phyloP scores from a whole-genome alignment of 2,113 vertebrate genomes.

The Trogon surrucura region DNA sequence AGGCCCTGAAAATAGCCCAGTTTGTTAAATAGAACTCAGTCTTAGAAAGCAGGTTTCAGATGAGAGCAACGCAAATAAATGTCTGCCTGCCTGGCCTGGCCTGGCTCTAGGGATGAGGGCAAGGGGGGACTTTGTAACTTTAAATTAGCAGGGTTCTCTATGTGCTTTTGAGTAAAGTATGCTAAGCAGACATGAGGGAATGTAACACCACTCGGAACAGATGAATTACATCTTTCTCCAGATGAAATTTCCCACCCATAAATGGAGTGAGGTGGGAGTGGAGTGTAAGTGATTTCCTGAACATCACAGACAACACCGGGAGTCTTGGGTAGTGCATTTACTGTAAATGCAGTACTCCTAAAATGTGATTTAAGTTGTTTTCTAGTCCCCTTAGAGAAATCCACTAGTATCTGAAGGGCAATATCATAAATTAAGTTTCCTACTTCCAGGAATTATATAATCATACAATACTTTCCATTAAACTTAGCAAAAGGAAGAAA shows the following conservation, averaged over 20 bases:
- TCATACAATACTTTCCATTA: background rate
- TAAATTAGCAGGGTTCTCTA: background rate
- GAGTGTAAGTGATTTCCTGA: background rate
- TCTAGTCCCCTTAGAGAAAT: background rate
- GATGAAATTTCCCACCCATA: background rate
- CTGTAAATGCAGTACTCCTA: background rate
- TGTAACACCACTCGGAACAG: background rate
- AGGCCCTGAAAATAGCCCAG: background rate
- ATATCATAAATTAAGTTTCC: background rate
- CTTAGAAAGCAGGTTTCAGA: background rate
- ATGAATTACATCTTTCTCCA: background rate
- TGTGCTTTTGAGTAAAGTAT: background rate
- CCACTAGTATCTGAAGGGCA: background rate
- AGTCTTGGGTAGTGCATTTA: background rate
- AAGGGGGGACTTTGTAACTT: background rate
- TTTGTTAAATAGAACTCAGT: background rate
- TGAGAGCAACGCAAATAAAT: background rate
- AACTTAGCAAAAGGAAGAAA: background rate
- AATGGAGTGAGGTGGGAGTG: background rate
- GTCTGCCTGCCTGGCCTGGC: background rate
- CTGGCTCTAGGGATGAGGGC: background rate
- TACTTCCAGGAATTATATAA: background rate
- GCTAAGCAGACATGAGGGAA: background rate
- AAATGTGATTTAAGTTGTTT: background rate
- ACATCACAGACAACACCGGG: background rate